Evolutionary conservation across 2,113 vertebrate species (phyloP).

Genomic region (Ceyx cyanopectus): DNA sequence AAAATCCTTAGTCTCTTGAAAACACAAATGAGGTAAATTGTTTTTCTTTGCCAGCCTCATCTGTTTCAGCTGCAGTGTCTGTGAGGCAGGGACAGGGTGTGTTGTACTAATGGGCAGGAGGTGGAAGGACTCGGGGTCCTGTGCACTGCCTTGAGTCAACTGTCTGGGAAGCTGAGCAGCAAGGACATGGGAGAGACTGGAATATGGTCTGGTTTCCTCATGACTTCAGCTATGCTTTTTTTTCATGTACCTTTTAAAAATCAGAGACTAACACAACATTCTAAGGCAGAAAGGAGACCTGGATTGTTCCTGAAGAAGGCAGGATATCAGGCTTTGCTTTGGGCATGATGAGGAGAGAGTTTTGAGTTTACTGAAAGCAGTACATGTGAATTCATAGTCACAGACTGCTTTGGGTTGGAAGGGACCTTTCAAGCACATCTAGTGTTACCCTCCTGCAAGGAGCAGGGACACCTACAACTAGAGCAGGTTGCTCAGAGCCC

Average conservation of each 20-base stretch:
- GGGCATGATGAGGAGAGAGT: neutral
- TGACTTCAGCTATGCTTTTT: neutral
- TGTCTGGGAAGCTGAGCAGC: neutral
- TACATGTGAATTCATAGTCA: too few species aligned
- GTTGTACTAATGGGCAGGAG: neutral
- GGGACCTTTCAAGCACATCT: too few species aligned
- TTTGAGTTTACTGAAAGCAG: neutral
- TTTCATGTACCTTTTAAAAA: neutral
- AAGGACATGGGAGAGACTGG: too few species aligned
- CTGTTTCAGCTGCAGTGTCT: neutral
- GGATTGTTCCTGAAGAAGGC: neutral
- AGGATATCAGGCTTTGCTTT: neutral
- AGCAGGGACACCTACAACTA: neutral
- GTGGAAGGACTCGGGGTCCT: neutral
- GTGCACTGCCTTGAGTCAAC: neutral
- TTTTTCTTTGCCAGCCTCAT: neutral
- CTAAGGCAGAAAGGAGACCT: neutral
- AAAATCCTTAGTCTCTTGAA: neutral
- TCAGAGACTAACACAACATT: neutral
- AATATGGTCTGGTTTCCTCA: neutral
- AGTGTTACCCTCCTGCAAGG: too few species aligned
- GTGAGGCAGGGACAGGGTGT: neutral
- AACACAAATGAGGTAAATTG: neutral
- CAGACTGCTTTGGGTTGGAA: too few species aligned
- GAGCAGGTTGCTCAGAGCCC: neutral